Conservation (phyloP, 2,113 vertebrate species). For the Syngnathus scovelli region DNA sequence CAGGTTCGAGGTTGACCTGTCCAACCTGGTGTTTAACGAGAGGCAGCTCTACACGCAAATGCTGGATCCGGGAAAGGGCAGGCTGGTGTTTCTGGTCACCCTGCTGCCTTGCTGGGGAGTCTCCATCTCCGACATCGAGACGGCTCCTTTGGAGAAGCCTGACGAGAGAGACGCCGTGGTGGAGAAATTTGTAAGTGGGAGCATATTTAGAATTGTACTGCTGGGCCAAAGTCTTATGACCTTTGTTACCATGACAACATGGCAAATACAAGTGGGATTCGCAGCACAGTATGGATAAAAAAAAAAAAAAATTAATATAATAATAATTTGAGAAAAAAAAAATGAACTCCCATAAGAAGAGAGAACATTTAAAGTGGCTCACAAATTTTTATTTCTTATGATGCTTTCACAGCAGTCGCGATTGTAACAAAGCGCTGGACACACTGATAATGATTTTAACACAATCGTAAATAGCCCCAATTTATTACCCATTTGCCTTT, state of each 20-base stretch:
- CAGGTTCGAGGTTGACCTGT: constrained; percentile 85
- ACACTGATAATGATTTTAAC: no score
- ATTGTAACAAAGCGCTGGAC: not conserved
- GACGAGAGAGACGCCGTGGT: constrained; percentile 68
- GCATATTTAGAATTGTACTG: no score
- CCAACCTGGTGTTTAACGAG: constrained; percentile 69
- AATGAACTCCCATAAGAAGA: not conserved
- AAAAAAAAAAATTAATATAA: no score
- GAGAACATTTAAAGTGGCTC: not conserved
- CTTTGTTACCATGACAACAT: not conserved
- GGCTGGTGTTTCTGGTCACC: constrained; percentile 78
- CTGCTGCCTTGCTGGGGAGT: constrained; percentile 79
- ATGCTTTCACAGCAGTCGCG: not conserved
- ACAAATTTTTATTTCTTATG: not conserved
- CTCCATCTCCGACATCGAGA: constrained; percentile 80
- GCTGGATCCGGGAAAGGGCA: constrained; percentile 68
- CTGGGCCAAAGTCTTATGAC: not conserved
- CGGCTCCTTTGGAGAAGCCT: constrained; percentile 76
- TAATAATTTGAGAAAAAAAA: not conserved
- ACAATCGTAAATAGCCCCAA: no score
- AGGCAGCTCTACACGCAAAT: constrained; percentile 77
- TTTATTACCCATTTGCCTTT: not conserved
- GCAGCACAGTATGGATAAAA: not conserved
- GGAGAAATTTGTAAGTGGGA: constrained; percentile 80
- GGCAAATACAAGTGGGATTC: not conserved